phyloP scores from a whole-genome alignment of 2,797 vertebrate genomes.

The Oryzias dopingdopingensis region DNA sequence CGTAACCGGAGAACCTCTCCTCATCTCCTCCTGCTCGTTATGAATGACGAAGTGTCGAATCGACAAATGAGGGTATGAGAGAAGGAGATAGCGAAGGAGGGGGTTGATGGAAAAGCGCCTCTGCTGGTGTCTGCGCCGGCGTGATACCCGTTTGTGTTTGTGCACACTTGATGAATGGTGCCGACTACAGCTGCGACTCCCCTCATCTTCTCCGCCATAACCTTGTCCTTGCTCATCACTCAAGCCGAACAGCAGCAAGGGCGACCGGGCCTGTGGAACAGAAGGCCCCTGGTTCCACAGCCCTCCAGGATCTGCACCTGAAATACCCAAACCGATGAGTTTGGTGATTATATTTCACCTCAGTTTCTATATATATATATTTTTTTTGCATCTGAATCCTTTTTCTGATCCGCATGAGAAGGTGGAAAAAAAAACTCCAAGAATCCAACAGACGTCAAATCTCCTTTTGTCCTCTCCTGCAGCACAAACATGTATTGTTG shows the following conservation, averaged over 20 bases:
- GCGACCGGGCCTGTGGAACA: slow-evolving; percentile 7
- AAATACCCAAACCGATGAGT: slow-evolving; percentile 10
- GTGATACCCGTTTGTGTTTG: slow-evolving; percentile 11
- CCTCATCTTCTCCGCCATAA: slow-evolving; percentile 57
- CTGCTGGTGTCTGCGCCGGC: slow-evolving; percentile 23
- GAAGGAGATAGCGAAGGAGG: background rate
- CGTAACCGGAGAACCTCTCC: slow-evolving; percentile 18
- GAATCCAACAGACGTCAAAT: slow-evolving; percentile 23
- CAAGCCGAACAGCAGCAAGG: slow-evolving; percentile 47
- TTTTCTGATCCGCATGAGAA: slow-evolving; percentile 53
- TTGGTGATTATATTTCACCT: slow-evolving; percentile 11
- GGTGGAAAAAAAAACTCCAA: slow-evolving; percentile 13
- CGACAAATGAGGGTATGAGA: slow-evolving; percentile 29
- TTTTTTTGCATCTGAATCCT: slow-evolving; percentile 26
- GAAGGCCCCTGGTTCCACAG: slow-evolving; percentile 19
- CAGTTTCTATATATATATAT: background rate
- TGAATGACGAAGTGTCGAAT: slow-evolving; percentile 14
- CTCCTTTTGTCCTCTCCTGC: slow-evolving; percentile 16
- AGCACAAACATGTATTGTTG: slow-evolving; percentile 26
- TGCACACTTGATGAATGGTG: slow-evolving; percentile 55
- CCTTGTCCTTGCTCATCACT: slow-evolving; percentile 77
- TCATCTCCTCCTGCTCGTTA: slow-evolving; percentile 11
- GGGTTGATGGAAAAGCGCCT: slow-evolving; percentile 22
- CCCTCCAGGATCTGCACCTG: background rate
- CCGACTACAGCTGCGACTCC: slow-evolving; percentile 53